Base-by-base conservation (phyloP, 2,113 vertebrate species). In the Mustelus asterias region DNA sequence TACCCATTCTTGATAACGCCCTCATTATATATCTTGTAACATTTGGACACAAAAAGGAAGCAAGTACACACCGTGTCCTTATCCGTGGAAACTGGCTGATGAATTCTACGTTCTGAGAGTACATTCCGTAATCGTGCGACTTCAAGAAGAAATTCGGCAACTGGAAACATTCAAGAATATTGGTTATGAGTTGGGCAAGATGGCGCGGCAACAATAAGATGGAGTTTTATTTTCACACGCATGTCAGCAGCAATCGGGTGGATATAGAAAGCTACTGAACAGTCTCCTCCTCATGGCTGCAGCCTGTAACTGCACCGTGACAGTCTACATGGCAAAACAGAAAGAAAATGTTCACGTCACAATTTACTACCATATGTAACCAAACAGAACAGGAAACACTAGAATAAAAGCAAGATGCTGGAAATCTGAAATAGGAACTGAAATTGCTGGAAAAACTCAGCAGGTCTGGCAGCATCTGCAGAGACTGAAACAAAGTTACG, bases 81-180 rank as follows among this genome's bases (percentile, higher is more conserved):
- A 97, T 97, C 33, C 97, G 98, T 26, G 98, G 94, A 96, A 98
- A 97, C 69, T 97, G 98, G 44, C 98, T 98, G 97, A 99, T 97
- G 96, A 99, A 99, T 58, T 98, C 98, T 70, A 99, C 83, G 58
- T 99, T 98, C 0, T 85, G 96, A 0, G 98, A 98, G 96, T 99
- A 99, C 96, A 99, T 98, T 96, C 86, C 96, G 95, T 98, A 99
- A 96, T 99, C 98, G 0, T 98, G 98, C 54, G 96, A 97, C 96
- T 97, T 98, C 96, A 97, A 60, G 65, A 99, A 98, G 96, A 99
- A 98, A 58, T 86, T 97, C 22, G 98, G 98, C 60, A 99, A 97
- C 98, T 99, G 97, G 37, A 97, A 97, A 63, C 58, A 65, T 72
- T 96, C 0, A 37, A 90, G 22, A 18, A n/a, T 11, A 95, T 67